Evolutionary conservation across 2,797 vertebrate species (phyloP).

Genomic region (Pseudochirops cupreus): DNA sequence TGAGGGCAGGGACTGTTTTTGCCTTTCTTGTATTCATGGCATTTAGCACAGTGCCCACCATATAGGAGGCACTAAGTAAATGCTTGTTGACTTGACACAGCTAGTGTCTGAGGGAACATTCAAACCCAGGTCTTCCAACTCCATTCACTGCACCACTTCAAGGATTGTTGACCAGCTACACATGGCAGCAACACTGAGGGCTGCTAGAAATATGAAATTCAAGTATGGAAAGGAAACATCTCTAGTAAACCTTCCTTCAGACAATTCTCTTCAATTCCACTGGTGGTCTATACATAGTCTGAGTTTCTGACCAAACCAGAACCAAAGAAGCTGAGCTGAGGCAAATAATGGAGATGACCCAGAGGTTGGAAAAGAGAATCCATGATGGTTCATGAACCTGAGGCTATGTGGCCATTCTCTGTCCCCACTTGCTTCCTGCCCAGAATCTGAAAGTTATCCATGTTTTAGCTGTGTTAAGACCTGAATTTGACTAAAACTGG

Average conservation of each 20-base stretch:
- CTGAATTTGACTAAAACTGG: not conserved
- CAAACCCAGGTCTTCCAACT: not conserved
- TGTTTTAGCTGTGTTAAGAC: conserved; percentile 29
- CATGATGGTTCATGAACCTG: not conserved
- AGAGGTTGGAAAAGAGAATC: not conserved
- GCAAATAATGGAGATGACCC: not conserved
- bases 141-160: not conserved
- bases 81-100: not conserved
- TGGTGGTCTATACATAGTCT: not conserved
- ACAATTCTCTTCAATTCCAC: not conserved
- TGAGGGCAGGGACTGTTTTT: not conserved
- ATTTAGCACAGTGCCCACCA: not conserved
- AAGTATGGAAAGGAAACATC: not conserved
- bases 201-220: not conserved
- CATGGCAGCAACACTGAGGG: not conserved
- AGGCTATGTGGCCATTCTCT: not conserved
- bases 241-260: not conserved
- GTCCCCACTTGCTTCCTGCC: not conserved
- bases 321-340: too few relatives aligned
- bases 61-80: not conserved
- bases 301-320: not conserved
- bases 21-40: not conserved
- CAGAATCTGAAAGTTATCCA: not conserved
- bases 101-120: not conserved
- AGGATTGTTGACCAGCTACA: not conserved